Base-by-base conservation (phyloP, 2,888 invertebrate genomes). In the Dilophus febrilis region DNA sequence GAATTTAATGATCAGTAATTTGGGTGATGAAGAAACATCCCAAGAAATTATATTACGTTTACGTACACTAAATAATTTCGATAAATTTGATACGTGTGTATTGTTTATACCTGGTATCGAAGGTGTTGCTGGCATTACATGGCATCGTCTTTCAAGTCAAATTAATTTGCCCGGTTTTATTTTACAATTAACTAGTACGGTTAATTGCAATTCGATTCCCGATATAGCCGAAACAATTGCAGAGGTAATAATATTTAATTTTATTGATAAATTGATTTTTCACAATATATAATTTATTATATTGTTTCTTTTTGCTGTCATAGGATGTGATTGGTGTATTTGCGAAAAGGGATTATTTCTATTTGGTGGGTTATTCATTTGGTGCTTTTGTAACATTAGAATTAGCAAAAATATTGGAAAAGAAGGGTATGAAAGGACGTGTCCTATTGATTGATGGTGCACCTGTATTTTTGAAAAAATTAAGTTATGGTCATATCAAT, bases 311-410 rank as follows among this genome's bases (percentile, higher is more conserved):
- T n/a, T 13, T 27, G 29, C 70, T 70, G 10, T 58, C 66, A 51
- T 83, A 67, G 82, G 81, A 90, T n/a, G 22, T 69, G 38, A 59
- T 66, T 30, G 64, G 68, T 10, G 54, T 77, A 13, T 64, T 69
- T 11, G 71, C 54, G 30, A 45, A 71, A 0, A 66, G 67, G 16
- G 70, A 74, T 26, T 69, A 71, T 1, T 91, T 82, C 64, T 71
- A 73, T 42, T 55, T 95, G 2, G 71, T 83, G 12, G 94, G 84
- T 2, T 92, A 95, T 65, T 95, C 94, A 12, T 92, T 77, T 53
- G 95, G 95, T 35, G 67, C 78, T 0, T 58, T 80, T 18, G 66
- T 90, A 14, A 79, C 81, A 0, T 59, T 91, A 40, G 84, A 90
- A 55, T 63, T 92, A 43, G 80, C 77, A 4, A 63, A 72, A 8